These are phyloP conservation scores for Pogona vitticeps DNA, from an alignment of 2,113 vertebrate genomes.

Conservation along the genomic window DNA sequence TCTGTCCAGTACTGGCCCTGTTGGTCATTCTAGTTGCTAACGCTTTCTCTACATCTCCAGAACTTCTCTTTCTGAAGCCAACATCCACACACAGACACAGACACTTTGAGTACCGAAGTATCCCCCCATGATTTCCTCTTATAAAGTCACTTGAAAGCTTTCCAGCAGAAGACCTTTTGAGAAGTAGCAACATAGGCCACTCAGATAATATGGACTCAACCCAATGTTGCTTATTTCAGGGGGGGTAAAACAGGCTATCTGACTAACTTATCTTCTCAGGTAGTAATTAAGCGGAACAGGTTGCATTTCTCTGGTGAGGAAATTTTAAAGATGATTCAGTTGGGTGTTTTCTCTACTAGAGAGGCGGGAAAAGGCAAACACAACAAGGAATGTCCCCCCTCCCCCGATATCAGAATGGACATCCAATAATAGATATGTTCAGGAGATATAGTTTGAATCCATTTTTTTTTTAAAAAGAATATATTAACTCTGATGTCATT, in stretches of 20 bases:
- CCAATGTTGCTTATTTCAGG: background rate
- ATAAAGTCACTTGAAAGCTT: background rate
- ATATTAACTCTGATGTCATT: no score
- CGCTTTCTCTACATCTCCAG: background rate
- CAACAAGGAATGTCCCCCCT: background rate
- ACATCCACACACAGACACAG: background rate
- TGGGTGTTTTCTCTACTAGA: background rate
- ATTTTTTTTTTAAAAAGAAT: no score
- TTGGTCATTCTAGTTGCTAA: background rate
- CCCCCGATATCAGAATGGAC: background rate
- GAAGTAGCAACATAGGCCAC: background rate
- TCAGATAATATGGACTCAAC: background rate
- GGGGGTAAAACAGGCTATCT: background rate
- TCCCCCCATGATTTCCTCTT: background rate
- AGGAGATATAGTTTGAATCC: background rate
- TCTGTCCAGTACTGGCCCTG: background rate
- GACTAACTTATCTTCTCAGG: background rate
- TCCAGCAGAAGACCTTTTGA: background rate
- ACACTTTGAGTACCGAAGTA: background rate
- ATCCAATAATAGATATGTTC: background rate
- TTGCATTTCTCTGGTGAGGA: background rate
- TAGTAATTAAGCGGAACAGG: background rate
- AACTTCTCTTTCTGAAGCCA: background rate
- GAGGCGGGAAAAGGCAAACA: background rate
- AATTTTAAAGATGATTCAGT: background rate